These are phyloP conservation scores for Chiropotes sagulatus DNA, from an alignment of 2,797 vertebrate genomes.

Conservation along the genomic window DNA sequence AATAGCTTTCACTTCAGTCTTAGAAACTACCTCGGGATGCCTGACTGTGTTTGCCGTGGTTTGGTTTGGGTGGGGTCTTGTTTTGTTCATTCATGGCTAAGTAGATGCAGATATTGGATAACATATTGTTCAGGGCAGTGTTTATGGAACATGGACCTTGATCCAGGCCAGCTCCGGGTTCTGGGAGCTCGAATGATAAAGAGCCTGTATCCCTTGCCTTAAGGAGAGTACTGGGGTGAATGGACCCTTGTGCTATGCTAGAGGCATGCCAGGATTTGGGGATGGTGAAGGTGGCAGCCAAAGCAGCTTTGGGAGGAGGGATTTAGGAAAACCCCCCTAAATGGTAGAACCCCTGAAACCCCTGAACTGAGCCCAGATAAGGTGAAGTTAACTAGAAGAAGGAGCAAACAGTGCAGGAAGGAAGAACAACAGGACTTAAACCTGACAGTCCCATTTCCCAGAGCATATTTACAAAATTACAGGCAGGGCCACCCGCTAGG, in stretches of 20 bases:
- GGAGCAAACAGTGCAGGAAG: neutral
- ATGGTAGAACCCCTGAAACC: neutral
- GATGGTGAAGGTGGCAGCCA: fast-evolving
- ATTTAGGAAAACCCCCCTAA: neutral
- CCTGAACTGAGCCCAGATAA: neutral
- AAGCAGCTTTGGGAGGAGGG: neutral
- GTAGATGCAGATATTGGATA: neutral
- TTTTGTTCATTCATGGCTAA: neutral
- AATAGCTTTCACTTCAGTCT: neutral
- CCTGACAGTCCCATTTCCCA: neutral
- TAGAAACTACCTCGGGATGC: neutral
- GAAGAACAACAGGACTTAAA: neutral
- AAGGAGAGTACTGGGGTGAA: neutral
- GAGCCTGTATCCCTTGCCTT: neutral
- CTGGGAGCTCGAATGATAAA: neutral
- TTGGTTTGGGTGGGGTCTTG: neutral
- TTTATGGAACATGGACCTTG: neutral
- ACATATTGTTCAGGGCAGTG: fast-evolving
- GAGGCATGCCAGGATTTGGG: neutral
- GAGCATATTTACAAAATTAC: neutral
- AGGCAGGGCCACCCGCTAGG: fast-evolving
- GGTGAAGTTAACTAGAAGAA: neutral
- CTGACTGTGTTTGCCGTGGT: neutral
- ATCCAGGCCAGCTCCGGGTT: neutral
- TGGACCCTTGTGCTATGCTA: neutral